Evolutionary conservation across 2,888 invertebrate species (phyloP).

Genomic region (Pegoplata infirma): DNA sequence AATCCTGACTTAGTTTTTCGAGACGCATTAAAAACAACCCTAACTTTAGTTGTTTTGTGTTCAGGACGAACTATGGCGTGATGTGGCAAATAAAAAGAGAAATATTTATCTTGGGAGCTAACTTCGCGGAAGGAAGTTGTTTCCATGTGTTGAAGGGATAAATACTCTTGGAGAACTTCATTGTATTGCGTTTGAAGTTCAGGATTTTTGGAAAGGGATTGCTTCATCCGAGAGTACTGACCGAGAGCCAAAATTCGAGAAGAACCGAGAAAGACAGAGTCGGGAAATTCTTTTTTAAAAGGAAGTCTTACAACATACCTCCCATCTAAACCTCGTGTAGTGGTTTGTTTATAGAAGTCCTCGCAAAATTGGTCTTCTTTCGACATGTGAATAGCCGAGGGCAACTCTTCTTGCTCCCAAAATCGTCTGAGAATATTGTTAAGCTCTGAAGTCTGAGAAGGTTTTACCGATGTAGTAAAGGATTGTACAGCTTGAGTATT

Average conservation of each 20-base stretch:
- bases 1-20: constrained; percentile 27
- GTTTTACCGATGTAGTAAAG: background rate
- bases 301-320: constrained; percentile 29
- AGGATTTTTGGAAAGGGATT: background rate
- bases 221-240: background rate
- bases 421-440: background rate
- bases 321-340: constrained; percentile 6
- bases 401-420: constrained; percentile 34
- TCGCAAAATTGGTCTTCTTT: constrained; percentile 28
- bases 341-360: constrained; percentile 15
- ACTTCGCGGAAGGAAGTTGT: background rate
- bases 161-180: constrained; percentile 1
- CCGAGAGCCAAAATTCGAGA: background rate
- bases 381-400: background rate
- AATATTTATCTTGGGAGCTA: constrained; percentile 6
- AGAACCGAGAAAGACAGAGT: background rate
- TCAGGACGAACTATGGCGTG: constrained; percentile 51
- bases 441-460: background rate
- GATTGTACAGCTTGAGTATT: background rate
- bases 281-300: constrained; percentile 15
- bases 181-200: background rate
- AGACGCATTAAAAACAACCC: too few relatives aligned
- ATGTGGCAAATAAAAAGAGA: constrained; percentile 49
- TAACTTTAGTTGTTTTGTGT: background rate
- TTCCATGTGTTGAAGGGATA: constrained; percentile 23